Base-by-base conservation (phyloP, 1,140 invertebrate genomes). In the Drosophila funebris region DNA sequence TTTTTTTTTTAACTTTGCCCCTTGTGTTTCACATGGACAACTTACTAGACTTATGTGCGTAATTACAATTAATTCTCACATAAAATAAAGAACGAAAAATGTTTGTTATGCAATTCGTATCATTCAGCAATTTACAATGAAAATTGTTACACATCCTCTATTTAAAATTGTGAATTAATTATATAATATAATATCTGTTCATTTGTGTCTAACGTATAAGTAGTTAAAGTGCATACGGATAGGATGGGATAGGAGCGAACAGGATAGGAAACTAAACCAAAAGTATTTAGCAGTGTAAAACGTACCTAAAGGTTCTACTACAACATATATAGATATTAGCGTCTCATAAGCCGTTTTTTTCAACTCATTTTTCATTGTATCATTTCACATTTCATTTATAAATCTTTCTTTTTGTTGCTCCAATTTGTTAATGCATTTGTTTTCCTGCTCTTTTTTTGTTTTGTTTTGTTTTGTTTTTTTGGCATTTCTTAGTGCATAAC, bases 241-340 rank as follows among this genome's bases (percentile, higher is more conserved):
- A 52, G 18, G 66, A 50, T 52, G 36, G 11, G 50, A 16, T 29
- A 56, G 18, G 22, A 33, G 57, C 44, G 29, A 58, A 39, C 18
- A 41, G 31, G 22, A 39, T 43, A 53, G 53, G 53, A 62, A 80
- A 54, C 31, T 57, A 48, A 76, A 50, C 58, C 62, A 67, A 80
- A 69, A 50, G 52, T 57, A 58, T 63, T 77, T 76, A 76, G 72
- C 76, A 84, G 63, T 56, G 44, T 46, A 72, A 76, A 80, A 70
- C 56, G 61, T 81, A 81, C 64, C 68, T 87, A 87, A 87, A 71
- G 46, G 46, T 67, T 85, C 56, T 84, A 83, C 74, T 81, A 87
- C 73, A 87, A 84, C 73, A 85, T 77, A 73, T 80, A 80, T 77
- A 76, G 69, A 87, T 84, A 84, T 85, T 84, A 84, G 81, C 81